phyloP scores from a whole-genome alignment of 2,888 invertebrate species.

The Byasa hedistus region DNA sequence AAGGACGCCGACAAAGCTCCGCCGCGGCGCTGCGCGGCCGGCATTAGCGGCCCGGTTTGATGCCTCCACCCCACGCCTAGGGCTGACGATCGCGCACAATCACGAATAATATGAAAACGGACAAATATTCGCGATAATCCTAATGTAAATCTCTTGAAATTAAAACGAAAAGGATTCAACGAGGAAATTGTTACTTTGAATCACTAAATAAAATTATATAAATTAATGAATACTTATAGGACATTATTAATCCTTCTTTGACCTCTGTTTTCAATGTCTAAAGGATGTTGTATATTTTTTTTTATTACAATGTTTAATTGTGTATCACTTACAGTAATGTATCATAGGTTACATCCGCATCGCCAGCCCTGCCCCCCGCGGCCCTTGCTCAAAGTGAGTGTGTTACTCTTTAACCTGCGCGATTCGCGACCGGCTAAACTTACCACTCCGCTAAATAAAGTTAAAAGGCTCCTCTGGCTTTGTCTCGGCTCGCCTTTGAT shows the following conservation, averaged over 20 bases:
- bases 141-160: too few relatives aligned
- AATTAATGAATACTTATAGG: neutral
- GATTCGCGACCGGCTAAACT: slow-evolving; percentile 80
- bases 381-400: slow-evolving; percentile 74
- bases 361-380: slow-evolving; percentile 54
- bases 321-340: neutral
- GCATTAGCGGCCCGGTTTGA: slow-evolving; percentile 75
- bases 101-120: too few relatives aligned
- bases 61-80: slow-evolving; percentile 58
- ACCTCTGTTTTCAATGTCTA: neutral
- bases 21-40: slow-evolving; percentile 70
- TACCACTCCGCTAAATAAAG: slow-evolving; percentile 81
- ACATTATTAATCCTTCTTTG: neutral
- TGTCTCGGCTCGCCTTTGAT: slow-evolving; percentile 79
- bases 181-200: too few relatives aligned
- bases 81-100: slow-evolving; percentile 46
- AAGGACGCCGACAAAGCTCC: slow-evolving; percentile 77
- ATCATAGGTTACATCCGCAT: slow-evolving; percentile 5
- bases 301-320: neutral
- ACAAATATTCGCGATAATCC: too few relatives aligned
- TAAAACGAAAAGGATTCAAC: too few relatives aligned
- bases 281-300: neutral
- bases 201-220: too few relatives aligned
- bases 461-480: slow-evolving; percentile 79
- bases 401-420: slow-evolving; percentile 80